These are phyloP conservation scores for Pseudotriccus pelzelni DNA, from an alignment of 2,797 vertebrate genomes.

Conservation along the genomic window DNA sequence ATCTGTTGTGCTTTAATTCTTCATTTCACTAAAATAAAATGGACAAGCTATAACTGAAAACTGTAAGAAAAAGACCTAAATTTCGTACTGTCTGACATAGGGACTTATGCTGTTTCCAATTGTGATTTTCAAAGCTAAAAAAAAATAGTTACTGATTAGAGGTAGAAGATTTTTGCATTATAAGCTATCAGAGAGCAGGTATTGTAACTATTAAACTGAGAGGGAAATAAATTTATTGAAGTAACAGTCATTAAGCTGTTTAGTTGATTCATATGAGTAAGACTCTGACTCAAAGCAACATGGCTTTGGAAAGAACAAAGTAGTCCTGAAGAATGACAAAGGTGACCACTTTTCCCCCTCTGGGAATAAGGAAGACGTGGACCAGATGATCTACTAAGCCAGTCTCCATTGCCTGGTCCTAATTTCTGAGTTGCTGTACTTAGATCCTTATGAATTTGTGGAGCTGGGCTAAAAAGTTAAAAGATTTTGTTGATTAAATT, in stretches of 20 bases:
- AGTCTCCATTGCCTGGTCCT: slow-evolving; percentile 37
- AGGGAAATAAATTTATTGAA: slow-evolving; percentile 21
- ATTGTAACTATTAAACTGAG: slow-evolving; percentile 42
- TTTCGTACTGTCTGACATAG: slow-evolving; percentile 30
- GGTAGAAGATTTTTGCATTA: slow-evolving; percentile 23
- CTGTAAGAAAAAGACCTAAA: background rate
- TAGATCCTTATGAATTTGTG: slow-evolving; percentile 62
- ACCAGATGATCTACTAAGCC: background rate
- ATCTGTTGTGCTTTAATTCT: slow-evolving; percentile 27
- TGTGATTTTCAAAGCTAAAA: slow-evolving; percentile 52
- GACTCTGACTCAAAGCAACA: background rate
- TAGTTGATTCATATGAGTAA: slow-evolving; percentile 14
- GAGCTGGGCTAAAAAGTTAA: slow-evolving; percentile 51
- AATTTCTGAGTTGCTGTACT: slow-evolving; percentile 63
- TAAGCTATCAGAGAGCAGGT: background rate
- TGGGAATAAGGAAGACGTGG: slow-evolving; percentile 15
- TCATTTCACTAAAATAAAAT: slow-evolving; percentile 46
- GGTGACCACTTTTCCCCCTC: slow-evolving; percentile 41
- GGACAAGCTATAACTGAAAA: slow-evolving; percentile 23
- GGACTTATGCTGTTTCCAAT: slow-evolving; percentile 22
- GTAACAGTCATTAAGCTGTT: slow-evolving; percentile 39
- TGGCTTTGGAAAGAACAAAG: slow-evolving; percentile 45
- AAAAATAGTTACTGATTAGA: slow-evolving; percentile 57
- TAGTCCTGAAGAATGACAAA: slow-evolving; percentile 41
- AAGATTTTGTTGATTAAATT: slow-evolving; percentile 71